Evolutionary conservation across 35 echinoderm and acorn worm genomes (phyloP).

Genomic region (Diadema setosum): DNA sequence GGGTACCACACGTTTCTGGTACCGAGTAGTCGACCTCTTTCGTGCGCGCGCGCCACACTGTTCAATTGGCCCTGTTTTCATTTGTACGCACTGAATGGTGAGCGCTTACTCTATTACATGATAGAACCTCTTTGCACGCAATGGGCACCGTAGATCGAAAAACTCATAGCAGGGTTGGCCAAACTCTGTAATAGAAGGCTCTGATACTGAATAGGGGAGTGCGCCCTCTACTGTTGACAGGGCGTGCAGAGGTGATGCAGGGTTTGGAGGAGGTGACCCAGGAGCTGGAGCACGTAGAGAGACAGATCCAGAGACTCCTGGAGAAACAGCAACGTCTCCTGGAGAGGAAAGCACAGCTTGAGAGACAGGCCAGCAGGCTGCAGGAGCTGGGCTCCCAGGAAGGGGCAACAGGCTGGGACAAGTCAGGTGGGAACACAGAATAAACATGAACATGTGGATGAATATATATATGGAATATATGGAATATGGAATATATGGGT

Average conservation of each 20-base stretch:
- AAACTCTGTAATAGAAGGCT: too few species aligned
- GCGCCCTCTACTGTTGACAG: too few species aligned
- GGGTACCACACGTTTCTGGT: too few species aligned
- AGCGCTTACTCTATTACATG: too few species aligned
- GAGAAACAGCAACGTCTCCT: conserved; percentile 41
- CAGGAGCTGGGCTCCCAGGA: conserved; percentile 27
- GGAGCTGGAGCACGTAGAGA: conserved; percentile 41
- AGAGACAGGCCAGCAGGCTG: conserved; percentile 21
- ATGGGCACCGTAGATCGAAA: too few species aligned
- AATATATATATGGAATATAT: not conserved
- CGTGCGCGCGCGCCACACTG: too few species aligned
- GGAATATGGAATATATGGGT: not conserved
- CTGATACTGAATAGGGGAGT: too few species aligned
- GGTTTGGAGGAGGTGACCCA: not conserved
- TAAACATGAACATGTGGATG: not conserved
- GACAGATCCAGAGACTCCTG: conserved; percentile 33
- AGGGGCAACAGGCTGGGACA: conserved; percentile 21
- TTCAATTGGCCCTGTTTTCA: too few species aligned
- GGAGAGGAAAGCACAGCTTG: conserved; percentile 47
- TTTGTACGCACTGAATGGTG: too few species aligned
- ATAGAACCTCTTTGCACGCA: too few species aligned
- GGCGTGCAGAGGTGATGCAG: not conserved
- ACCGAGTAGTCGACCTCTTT: too few species aligned
- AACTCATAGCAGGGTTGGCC: too few species aligned
- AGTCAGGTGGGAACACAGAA: conserved; percentile 44